Percentiles rank a stretch among this genome's conserved stretches.
phyloP scores from a whole-genome alignment of 2,888 invertebrate genomes.

The Clivina fossor region DNA sequence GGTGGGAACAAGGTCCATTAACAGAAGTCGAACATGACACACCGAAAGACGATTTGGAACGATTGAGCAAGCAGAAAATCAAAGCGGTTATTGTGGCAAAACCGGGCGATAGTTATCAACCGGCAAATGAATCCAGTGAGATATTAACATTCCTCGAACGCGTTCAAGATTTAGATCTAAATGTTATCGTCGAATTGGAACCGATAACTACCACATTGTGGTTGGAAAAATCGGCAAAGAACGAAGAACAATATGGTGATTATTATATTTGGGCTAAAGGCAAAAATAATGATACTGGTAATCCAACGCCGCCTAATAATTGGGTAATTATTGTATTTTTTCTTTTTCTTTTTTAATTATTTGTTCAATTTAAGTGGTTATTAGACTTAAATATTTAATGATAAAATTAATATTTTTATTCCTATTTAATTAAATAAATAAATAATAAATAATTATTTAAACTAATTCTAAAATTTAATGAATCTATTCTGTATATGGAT shows the following conservation, averaged over 20 bases:
- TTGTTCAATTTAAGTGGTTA: too few relatives aligned
- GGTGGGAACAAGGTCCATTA: slow-evolving; percentile 78
- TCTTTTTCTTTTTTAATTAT: too few relatives aligned
- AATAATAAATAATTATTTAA: too few relatives aligned
- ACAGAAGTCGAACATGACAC: slow-evolving; percentile 62
- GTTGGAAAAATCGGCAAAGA: slow-evolving; percentile 67
- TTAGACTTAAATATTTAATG: too few relatives aligned
- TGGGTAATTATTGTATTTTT: slow-evolving; percentile 69
- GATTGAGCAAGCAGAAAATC: slow-evolving; percentile 54
- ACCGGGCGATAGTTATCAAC: slow-evolving; percentile 63
- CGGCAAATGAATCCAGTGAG: slow-evolving; percentile 57
- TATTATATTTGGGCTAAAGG: slow-evolving; percentile 78
- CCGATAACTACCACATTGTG: slow-evolving; percentile 74
- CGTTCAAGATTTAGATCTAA: slow-evolving; percentile 58
- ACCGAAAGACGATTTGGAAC: slow-evolving; percentile 45
- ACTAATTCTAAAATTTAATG: too few relatives aligned
- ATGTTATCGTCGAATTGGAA: slow-evolving; percentile 72
- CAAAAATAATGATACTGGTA: slow-evolving; percentile 48
- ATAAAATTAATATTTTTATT: too few relatives aligned
- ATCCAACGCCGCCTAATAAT: slow-evolving; percentile 63
- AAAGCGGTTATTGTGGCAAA: slow-evolving; percentile 69
- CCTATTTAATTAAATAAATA: too few relatives aligned
- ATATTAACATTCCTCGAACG: slow-evolving; percentile 54
- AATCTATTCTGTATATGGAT: too few relatives aligned
- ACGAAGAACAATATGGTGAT: slow-evolving; percentile 62